Evolutionary conservation across 1,140 invertebrate species (phyloP).

Genomic region (Parapsyche elsis): DNA sequence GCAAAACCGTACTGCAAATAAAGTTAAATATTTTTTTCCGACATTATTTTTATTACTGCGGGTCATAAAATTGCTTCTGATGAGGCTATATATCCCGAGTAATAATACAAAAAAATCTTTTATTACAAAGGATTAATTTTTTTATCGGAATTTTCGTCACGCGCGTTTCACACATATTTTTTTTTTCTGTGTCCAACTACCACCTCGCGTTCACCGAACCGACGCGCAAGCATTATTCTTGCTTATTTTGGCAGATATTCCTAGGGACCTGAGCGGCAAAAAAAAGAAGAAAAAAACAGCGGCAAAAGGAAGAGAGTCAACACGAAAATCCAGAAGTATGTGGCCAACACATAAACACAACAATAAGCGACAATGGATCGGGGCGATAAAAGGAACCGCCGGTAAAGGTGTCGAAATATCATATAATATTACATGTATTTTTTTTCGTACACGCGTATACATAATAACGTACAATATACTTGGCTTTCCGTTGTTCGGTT

Average conservation of each 20-base stretch:
- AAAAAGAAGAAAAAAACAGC: not conserved
- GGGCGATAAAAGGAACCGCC: constrained; percentile 1
- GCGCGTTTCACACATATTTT: not conserved
- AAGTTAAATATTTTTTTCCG: too few relatives aligned
- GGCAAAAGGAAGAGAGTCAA: not conserved
- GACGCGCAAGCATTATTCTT: constrained; percentile 4
- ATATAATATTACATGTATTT: not conserved
- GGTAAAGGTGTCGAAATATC: constrained; percentile 20
- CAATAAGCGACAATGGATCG: constrained; percentile 14
- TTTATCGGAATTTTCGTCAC: not conserved
- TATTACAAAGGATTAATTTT: too few relatives aligned
- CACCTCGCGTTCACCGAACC: not conserved
- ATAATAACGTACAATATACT: not conserved
- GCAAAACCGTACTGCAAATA: too few relatives aligned
- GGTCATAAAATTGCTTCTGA: not conserved
- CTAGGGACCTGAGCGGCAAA: not conserved
- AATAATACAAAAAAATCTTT: too few relatives aligned
- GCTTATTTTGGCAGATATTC: constrained; percentile 7
- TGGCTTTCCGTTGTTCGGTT: not conserved
- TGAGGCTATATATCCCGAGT: not conserved
- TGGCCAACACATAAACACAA: not conserved
- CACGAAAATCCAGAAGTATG: constrained; percentile 23
- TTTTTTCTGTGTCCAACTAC: not conserved
- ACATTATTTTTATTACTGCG: not conserved
- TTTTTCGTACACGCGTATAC: not conserved